Conservation (phyloP, 2,797 vertebrate species). For the Etheostoma nigrum region DNA sequence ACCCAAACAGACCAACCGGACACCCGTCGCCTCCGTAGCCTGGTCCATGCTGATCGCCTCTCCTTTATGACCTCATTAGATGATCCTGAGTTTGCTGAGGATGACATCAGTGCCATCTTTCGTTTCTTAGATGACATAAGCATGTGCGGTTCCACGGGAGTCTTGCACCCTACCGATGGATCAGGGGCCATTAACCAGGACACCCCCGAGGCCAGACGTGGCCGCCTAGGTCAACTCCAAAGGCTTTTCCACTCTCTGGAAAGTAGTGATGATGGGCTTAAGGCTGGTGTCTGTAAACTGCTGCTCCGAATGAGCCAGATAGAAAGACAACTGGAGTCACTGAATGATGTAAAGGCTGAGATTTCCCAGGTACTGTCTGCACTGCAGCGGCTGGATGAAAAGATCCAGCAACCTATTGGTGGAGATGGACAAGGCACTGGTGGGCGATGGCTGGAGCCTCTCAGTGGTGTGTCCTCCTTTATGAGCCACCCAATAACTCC, state of each 20-base stretch:
- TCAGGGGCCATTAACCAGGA: conserved; percentile 88
- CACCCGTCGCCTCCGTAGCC: conserved; percentile 87
- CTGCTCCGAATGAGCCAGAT: conserved; percentile 95
- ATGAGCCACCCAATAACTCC: conserved; percentile 83
- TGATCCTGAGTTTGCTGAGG: conserved; percentile 92
- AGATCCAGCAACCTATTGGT: conserved; percentile 88
- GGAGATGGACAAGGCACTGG: conserved; percentile 49
- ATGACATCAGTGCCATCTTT: conserved; percentile 98
- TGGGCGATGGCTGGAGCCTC: conserved; percentile 82
- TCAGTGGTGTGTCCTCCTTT: conserved; percentile 80
- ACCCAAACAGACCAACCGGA: conserved; percentile 94
- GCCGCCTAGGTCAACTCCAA: conserved; percentile 86
- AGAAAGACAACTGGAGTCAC: conserved; percentile 94
- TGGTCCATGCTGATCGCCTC: conserved; percentile 89
- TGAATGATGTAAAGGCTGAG: conserved; percentile 95
- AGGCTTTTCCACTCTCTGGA: conserved; percentile 87
- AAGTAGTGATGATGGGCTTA: conserved; percentile 92
- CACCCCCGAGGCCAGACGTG: conserved; percentile 79
- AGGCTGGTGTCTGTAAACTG: conserved; percentile 93
- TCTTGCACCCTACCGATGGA: conserved; percentile 90
- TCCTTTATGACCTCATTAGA: conserved; percentile 92
- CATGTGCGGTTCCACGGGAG: conserved; percentile 94
- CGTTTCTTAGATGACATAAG: conserved; percentile 98
- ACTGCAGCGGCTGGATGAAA: conserved; percentile 92
- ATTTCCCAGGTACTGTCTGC: conserved; percentile 95